Conservation (phyloP, 2,113 vertebrate species). For the Eretmochelys imbricata region DNA sequence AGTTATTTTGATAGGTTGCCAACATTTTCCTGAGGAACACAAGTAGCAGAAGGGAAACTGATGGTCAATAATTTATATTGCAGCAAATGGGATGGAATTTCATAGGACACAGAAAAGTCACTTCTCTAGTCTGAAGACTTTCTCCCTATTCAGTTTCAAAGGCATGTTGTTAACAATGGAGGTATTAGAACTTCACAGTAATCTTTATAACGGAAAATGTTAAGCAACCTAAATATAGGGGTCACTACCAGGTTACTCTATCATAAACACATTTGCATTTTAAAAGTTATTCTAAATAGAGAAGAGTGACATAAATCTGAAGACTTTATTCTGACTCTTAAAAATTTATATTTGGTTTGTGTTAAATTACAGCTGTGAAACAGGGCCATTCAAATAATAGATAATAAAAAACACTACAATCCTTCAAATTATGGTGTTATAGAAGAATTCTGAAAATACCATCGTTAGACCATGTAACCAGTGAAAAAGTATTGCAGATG, state of each 20-base stretch:
- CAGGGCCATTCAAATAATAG: not conserved
- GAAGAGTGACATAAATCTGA: not conserved
- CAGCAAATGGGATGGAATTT: not conserved
- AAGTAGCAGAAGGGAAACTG: not conserved
- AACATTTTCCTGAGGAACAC: not conserved
- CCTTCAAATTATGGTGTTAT: not conserved
- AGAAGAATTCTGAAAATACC: not conserved
- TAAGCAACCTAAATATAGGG: not conserved
- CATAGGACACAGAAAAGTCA: slow-evolving; percentile 33
- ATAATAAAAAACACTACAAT: not conserved
- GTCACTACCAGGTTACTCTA: not conserved
- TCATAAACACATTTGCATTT: rapidly evolving
- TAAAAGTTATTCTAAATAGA: not conserved
- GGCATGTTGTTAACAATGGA: not conserved
- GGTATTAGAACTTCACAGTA: not conserved
- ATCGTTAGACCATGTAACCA: not conserved
- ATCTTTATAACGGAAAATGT: not conserved
- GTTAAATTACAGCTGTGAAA: not conserved
- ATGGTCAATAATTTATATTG: not conserved
- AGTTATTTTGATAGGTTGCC: slow-evolving; percentile 52
- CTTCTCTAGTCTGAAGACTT: slow-evolving; percentile 25
- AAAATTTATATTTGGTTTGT: not conserved
- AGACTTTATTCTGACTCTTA: not conserved
- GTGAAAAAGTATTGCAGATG: not conserved
- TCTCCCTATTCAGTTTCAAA: slow-evolving; percentile 2